Conservation (phyloP, 2,797 vertebrate genomes). For the Neomorphus geoffroyi region DNA sequence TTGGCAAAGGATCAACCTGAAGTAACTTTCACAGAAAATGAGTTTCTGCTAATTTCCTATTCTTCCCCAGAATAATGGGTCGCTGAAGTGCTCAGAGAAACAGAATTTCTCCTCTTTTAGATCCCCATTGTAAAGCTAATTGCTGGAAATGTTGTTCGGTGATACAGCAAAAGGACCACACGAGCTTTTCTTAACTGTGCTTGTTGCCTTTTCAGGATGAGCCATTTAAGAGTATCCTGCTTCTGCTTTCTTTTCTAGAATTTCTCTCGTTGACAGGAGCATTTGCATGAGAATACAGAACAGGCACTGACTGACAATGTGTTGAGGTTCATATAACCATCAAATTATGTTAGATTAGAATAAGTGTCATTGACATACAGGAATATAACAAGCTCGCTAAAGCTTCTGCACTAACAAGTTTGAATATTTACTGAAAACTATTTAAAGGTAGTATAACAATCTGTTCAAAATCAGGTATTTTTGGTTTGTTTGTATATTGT, state of each 20-base stretch:
- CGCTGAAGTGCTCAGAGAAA: neutral
- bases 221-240: neutral
- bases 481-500: neutral
- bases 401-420: neutral
- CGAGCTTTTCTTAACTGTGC: neutral
- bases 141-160: neutral
- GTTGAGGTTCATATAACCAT: constrained; percentile 9
- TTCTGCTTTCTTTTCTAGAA: neutral
- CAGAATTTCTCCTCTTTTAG: neutral
- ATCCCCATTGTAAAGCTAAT: neutral
- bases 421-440: constrained; percentile 6
- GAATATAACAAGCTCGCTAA: neutral
- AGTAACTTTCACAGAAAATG: neutral
- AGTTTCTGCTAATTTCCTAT: neutral
- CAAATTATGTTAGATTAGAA: constrained; percentile 42
- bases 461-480: neutral
- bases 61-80: neutral
- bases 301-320: constrained; percentile 22
- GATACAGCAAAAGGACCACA: neutral
- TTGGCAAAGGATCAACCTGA: neutral
- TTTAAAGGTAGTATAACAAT: neutral
- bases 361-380: constrained; percentile 3
- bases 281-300: constrained; percentile 55
- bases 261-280: constrained; percentile 19
- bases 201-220: neutral